phyloP scores from a whole-genome alignment of 2,888 invertebrate species.

The Peribatodes rhomboidaria region DNA sequence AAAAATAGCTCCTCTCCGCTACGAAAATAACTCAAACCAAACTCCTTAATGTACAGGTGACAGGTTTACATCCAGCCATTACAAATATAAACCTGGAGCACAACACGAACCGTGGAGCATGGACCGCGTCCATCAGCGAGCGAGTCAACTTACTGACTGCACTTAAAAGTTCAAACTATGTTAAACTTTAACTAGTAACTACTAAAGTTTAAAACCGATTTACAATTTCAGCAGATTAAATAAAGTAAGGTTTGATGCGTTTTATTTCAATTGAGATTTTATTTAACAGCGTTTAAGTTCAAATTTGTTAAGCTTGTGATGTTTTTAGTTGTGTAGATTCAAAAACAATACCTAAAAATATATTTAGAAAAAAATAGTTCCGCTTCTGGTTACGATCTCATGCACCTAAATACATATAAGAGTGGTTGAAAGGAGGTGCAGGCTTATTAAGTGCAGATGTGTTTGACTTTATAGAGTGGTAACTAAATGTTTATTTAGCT shows the following conservation, averaged over 20 bases:
- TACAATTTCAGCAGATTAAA: background rate
- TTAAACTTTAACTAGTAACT: background rate
- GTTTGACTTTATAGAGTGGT: slow-evolving; percentile 29
- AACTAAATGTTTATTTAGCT: slow-evolving; percentile 37
- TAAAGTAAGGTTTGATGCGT: background rate
- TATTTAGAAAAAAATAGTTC: slow-evolving; percentile 49
- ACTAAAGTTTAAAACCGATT: background rate
- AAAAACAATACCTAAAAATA: slow-evolving; percentile 35
- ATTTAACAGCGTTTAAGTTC: background rate
- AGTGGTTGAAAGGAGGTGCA: background rate
- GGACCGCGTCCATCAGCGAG: slow-evolving; percentile 33
- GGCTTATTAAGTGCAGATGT: slow-evolving; percentile 17
- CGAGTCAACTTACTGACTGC: slow-evolving; percentile 41
- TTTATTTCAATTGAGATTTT: background rate
- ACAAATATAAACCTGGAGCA: slow-evolving; percentile 26
- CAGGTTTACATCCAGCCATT: slow-evolving; percentile 36
- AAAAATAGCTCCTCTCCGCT: slow-evolving; percentile 7
- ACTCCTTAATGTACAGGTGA: slow-evolving; percentile 31
- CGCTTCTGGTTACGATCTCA: slow-evolving; percentile 57
- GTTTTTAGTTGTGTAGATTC: background rate
- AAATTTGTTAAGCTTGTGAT: background rate
- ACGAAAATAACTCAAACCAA: slow-evolving; percentile 18
- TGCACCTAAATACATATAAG: slow-evolving; percentile 32
- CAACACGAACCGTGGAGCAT: slow-evolving; percentile 24
- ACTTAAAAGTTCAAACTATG: background rate